Percentiles rank a stretch among this genome's conserved stretches.
These are phyloP conservation scores for Catagonus wagneri DNA, from an alignment of 2,113 vertebrate species.

Conservation along the genomic window DNA sequence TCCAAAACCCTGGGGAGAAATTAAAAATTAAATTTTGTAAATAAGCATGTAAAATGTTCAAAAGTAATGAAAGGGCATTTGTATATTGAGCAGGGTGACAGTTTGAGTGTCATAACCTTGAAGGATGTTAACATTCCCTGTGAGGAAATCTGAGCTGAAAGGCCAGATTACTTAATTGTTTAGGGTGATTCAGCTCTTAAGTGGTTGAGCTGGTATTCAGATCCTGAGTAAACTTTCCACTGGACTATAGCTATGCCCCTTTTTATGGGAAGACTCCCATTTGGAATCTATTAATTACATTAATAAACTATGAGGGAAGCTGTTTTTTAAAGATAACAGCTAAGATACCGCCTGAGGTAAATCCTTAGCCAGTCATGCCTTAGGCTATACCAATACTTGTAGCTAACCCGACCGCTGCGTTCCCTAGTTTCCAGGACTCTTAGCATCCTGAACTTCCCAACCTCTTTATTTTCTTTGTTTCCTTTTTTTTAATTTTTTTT, in stretches of 20 bases:
- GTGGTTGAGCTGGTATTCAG: background rate
- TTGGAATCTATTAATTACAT: background rate
- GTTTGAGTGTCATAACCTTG: background rate
- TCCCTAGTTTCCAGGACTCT: background rate
- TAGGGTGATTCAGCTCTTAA: background rate
- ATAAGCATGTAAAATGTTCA: background rate
- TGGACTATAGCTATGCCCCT: background rate
- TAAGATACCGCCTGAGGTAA: background rate
- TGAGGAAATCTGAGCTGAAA: background rate
- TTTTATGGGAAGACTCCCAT: background rate
- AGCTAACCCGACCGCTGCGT: background rate
- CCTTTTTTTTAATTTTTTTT: too few species aligned
- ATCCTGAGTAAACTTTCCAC: background rate
- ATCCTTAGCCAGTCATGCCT: background rate
- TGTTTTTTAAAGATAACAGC: background rate
- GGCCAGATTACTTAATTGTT: background rate
- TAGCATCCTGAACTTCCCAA: background rate
- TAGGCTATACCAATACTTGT: background rate
- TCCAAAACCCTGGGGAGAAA: slow-evolving; percentile 2
- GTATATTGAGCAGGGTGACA: background rate
- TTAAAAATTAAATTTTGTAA: slow-evolving; percentile 31
- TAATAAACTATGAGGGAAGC: background rate
- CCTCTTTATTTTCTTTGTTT: background rate
- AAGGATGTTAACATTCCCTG: background rate
- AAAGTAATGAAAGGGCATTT: background rate